phyloP scores from a whole-genome alignment of 1,140 invertebrate species.

The Eriocheir sinensis region DNA sequence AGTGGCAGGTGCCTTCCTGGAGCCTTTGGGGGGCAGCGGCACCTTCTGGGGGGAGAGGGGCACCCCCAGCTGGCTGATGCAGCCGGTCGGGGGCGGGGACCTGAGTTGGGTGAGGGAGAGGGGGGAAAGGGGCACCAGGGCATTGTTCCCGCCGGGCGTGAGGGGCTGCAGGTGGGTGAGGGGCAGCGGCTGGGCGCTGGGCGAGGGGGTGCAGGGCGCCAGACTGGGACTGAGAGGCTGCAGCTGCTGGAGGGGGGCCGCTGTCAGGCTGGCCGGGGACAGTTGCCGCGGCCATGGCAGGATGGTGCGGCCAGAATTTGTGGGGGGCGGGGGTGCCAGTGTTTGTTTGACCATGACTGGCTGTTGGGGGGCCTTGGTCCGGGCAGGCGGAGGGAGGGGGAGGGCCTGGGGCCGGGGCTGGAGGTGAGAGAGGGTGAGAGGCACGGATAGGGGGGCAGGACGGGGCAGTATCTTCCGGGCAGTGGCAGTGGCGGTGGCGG shows the following conservation, averaged over 20 bases:
- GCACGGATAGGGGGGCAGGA: not conserved
- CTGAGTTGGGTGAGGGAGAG: not conserved
- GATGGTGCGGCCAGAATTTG: not conserved
- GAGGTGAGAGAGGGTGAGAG: slow-evolving; percentile 24
- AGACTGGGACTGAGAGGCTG: not conserved
- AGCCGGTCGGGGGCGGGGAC: not conserved
- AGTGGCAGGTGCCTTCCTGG: not conserved
- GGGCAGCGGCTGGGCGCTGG: not conserved
- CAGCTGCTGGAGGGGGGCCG: not conserved
- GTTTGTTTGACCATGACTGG: not conserved
- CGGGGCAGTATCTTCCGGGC: not conserved
- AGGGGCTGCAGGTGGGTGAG: not conserved
- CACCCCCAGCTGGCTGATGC: not conserved
- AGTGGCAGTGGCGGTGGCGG: not conserved
- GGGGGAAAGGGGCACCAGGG: not conserved
- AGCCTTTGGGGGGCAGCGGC: not conserved
- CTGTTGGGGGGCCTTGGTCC: not conserved
- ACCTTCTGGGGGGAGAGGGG: not conserved
- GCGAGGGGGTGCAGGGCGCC: not conserved
- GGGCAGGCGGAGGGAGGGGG: not conserved
- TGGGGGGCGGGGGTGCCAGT: not conserved
- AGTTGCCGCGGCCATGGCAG: not conserved
- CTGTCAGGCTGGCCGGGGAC: not conserved
- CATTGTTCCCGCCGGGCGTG: not conserved
- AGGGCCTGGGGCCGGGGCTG: not conserved